These are phyloP conservation scores for Paradoxurus hermaphroditus DNA, from an alignment of 2,113 vertebrate species.

Conservation along the genomic window DNA sequence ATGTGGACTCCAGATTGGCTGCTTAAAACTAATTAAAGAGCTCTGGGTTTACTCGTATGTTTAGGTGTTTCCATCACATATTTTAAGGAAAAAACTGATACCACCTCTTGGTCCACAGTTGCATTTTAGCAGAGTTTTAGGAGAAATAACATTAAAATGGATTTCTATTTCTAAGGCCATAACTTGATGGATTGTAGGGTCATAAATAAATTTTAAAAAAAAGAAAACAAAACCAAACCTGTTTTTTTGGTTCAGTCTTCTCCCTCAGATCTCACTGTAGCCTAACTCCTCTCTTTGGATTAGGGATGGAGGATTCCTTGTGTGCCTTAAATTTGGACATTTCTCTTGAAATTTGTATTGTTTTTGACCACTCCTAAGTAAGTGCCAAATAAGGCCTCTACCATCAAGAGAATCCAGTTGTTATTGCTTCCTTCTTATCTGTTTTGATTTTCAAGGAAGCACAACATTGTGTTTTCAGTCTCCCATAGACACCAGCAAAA, in stretches of 20 bases:
- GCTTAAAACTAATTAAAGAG: neutral
- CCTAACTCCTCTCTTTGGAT: neutral
- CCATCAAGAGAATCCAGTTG: neutral
- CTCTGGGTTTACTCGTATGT: neutral
- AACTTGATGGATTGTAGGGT: neutral
- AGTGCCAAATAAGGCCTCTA: neutral
- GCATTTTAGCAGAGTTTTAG: neutral
- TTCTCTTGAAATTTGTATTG: neutral
- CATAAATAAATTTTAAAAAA: neutral
- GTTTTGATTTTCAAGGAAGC: neutral
- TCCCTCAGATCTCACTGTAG: neutral
- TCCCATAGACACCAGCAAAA: neutral
- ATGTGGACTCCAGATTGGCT: neutral
- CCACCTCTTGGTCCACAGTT: neutral
- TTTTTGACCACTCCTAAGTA: neutral
- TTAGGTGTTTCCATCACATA: neutral
- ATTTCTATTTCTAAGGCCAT: neutral
- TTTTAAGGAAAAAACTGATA: neutral
- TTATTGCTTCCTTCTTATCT: neutral
- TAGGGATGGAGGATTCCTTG: neutral
- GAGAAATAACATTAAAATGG: neutral
- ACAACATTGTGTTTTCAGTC: neutral
- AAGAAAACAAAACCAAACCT: too few relatives aligned
- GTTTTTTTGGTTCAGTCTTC: neutral
- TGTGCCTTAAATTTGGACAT: neutral